A percentile compares a stretch with the other conserved stretches of the same genome.
phyloP scores from a whole-genome alignment of 2,888 invertebrate genomes.

The Eilema caniola region DNA sequence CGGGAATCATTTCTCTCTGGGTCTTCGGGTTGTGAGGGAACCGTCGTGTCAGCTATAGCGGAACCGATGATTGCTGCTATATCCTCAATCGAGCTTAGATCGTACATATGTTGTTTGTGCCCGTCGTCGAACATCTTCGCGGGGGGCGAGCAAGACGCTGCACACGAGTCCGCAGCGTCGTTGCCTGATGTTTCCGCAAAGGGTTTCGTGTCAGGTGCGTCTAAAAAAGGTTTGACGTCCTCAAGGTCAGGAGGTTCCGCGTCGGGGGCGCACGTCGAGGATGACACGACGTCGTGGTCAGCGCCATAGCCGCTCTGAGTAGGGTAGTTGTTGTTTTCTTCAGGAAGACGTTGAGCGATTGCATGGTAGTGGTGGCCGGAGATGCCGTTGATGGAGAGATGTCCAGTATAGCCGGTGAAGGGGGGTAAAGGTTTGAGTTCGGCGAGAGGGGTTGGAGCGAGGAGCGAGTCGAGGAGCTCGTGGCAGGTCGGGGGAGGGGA shows the following conservation, averaged over 20 bases:
- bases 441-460: slow-evolving; percentile 90
- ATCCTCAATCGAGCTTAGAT: slow-evolving; percentile 93
- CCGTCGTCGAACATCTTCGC: slow-evolving; percentile 83
- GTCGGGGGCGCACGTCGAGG: slow-evolving; percentile 90
- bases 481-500: slow-evolving; percentile 79
- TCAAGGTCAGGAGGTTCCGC: slow-evolving; percentile 88
- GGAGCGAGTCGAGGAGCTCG: slow-evolving; percentile 91
- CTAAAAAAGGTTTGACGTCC: slow-evolving; percentile 88
- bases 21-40: slow-evolving; percentile 91
- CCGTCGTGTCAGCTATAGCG: slow-evolving; percentile 95
- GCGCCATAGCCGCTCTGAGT: slow-evolving; percentile 88
- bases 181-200: slow-evolving; percentile 82
- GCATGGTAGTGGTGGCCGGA: slow-evolving; percentile 95
- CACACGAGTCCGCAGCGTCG: slow-evolving; percentile 88
- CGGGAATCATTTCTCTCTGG: slow-evolving; percentile 91
- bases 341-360: slow-evolving; percentile 92
- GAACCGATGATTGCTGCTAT: slow-evolving; percentile 95
- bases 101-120: slow-evolving; percentile 88
- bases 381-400: slow-evolving; percentile 95
- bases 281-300: slow-evolving; percentile 92
- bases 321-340: slow-evolving; percentile 91
- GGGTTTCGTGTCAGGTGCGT: slow-evolving; percentile 82
- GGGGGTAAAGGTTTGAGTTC: slow-evolving; percentile 94
- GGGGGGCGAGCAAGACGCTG: slow-evolving; percentile 83
- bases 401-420: slow-evolving; percentile 94